Evolutionary conservation across 64 coral and sea anemone genomes (phyloP), one percentile per base, ranked within the genome.

Genomic region (Stichodactyla mertensii): DNA sequence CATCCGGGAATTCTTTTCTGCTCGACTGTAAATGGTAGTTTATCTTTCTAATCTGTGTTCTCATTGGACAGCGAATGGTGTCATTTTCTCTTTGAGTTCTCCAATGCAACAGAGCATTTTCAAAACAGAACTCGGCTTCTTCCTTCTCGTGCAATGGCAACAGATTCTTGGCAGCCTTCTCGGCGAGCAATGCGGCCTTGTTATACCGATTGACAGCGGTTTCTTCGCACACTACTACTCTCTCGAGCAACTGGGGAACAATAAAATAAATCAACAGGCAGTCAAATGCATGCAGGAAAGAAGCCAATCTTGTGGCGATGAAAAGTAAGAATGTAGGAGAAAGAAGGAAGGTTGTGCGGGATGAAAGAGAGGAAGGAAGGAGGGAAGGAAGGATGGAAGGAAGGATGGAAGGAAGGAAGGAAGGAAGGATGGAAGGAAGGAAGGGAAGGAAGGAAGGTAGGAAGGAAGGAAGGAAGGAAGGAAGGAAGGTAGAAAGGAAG

Each of bases 131-230:
- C 27, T 92, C 70, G 0, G 82, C 51, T 55, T 85, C 45, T 6
- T 20, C 23, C 52, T 79, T 82, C 19, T 92, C 80, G 2, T n/a
- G 51, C 5, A 15, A 2, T 64, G 80, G 52, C 15, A 92, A 57
- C 5, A 54, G 54, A 55, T n/a, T 4, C 6, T 9, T 64, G 13
- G 87, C 86, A 61, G 80, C 62, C 58, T 66, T 92, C 36, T 88
- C 86, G 27, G 80, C 45, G 4, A 88, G 55, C 52, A 92, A 52
- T 11, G 91, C 91, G 10, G 86, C 91, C 45, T n/a, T 28, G 56
- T 92, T 92, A 57, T 92, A 92, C 15, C 57, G 55, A 69, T 92
- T 92, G 2, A 88, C 87, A 52, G 91, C 91, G 11, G 87, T 92
- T 54, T 92, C 91, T 85, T 88, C 91, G 19, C 87, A 51, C 1